A percentile compares a stretch with the other conserved stretches of the same genome.
phyloP scores from a whole-genome alignment of 1,140 invertebrate species.

The Bombus vancouverensis region DNA sequence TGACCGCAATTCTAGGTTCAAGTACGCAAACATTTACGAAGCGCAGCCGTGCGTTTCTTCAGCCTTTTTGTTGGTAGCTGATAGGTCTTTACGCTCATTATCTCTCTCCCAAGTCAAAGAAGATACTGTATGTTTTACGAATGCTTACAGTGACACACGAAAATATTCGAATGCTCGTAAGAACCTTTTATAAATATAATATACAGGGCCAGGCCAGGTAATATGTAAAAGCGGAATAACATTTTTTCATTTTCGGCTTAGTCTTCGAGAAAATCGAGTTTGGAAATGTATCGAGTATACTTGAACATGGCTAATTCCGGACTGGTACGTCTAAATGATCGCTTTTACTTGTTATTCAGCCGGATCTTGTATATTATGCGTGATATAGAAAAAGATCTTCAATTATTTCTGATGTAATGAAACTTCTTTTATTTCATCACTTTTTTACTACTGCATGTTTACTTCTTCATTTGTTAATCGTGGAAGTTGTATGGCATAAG shows the following conservation, averaged over 20 bases:
- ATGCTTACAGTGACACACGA: not conserved
- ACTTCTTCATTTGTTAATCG: not conserved
- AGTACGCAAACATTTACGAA: slow-evolving; percentile 65
- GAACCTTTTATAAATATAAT: no score
- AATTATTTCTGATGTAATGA: no score
- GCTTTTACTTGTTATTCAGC: no score
- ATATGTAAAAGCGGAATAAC: no score
- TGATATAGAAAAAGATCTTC: no score
- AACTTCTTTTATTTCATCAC: not conserved
- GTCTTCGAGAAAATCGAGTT: no score
- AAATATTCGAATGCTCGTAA: not conserved
- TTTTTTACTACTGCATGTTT: not conserved
- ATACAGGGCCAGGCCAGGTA: no score
- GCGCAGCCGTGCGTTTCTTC: slow-evolving; percentile 48
- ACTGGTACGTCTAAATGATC: no score
- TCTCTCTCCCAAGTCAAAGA: not conserved
- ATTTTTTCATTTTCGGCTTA: no score
- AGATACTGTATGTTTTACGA: not conserved
- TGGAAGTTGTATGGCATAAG: not conserved
- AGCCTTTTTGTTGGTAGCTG: slow-evolving; percentile 21
- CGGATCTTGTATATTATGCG: no score
- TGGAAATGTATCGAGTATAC: no score
- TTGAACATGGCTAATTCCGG: no score
- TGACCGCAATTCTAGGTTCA: slow-evolving; percentile 74
- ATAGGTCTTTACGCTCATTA: not conserved